A percentile compares a stretch with the other conserved stretches of the same genome.
Evolutionary conservation across 2,113 vertebrate species (phyloP).

Genomic region (Formicarius rufipectus): DNA sequence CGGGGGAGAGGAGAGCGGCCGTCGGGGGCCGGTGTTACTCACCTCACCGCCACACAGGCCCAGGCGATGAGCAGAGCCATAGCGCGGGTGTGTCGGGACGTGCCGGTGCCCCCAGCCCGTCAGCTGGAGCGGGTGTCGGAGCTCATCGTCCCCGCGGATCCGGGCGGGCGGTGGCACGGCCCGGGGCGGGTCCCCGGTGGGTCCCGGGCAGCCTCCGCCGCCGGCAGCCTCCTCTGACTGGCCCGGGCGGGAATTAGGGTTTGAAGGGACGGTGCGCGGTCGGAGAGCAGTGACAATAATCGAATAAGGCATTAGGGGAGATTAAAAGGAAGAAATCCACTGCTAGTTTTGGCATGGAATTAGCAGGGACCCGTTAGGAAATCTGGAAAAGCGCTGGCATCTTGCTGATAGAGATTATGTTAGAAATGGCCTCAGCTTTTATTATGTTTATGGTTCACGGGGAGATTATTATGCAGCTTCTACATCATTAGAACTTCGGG

Average conservation of each 20-base stretch:
- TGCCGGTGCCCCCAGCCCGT: conserved; percentile 59
- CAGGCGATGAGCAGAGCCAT: conserved; percentile 85
- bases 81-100: conserved; percentile 41
- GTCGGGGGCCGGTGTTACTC: conserved; percentile 47
- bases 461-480: conserved; percentile 67
- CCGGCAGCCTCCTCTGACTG: conserved; percentile 75
- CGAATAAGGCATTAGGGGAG: conserved; percentile 80
- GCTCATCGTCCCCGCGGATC: conserved; percentile 49
- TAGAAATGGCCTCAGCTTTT: conserved; percentile 75
- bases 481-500: conserved; percentile 14
- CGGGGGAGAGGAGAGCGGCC: not conserved
- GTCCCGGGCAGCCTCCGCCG: not conserved
- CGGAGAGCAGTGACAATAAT: conserved; percentile 81
- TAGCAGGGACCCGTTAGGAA: conserved; percentile 77
- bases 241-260: conserved; percentile 76
- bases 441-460: conserved; percentile 75
- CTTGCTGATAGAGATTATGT: conserved; percentile 79
- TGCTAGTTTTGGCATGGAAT: conserved; percentile 83
- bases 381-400: conserved; percentile 79
- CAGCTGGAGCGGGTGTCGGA: conserved; percentile 73
- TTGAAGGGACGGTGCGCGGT: conserved; percentile 79
- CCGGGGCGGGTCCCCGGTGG: not conserved
- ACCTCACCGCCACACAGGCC: conserved; percentile 79
- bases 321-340: conserved; percentile 85
- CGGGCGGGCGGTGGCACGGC: too few relatives aligned